Base-by-base conservation (phyloP, 2,888 invertebrate species). In the Sminthurinus aureus region DNA sequence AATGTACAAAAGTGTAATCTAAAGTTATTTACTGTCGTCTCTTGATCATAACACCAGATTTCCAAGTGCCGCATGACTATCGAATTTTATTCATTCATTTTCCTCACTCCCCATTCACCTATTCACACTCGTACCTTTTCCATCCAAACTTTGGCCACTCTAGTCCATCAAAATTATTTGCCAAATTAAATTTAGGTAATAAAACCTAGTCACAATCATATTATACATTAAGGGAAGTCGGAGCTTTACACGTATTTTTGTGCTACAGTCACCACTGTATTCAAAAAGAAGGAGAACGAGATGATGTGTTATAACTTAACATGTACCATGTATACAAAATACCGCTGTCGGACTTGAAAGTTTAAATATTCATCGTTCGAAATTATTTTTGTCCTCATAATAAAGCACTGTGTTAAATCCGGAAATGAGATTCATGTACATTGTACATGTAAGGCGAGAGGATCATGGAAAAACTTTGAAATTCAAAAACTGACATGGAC, bases 81-180 rank as follows among this genome's bases (percentile, higher is more conserved):
- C 80, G 80, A 81, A 81, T 81, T 81, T 64, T 58, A 73, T 15
- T 51, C 73, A 81, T 81, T 81, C 73, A 58, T 73, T 26, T 81
- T 38, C 75, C 3, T 15, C 13, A n/a, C 20, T 11, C 69, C 38
- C 24, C 50, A 18, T 50, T 13, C 51, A 75, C 51, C 51, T 51
- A 64, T 78, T n/a, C 50, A 50, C 75, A 75, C 15, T 51, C 6
- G 12, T n/a, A 20, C 12, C 3, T 24, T 20, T 24, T 12, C 1
- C 22, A n/a, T 15, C 3, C 12, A 38, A 20, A 3, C 20, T 22
- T 4, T 3, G n/a, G 3, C 38, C 38, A 38, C 38, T 38, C 38
- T 38, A 69, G 75, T 38, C 38, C 38, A 38, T 38, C 38, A 38
- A 75, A 75, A 75, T 75, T 75, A 75, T 75, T 75, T 22, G 12